Evolutionary conservation across 1,140 invertebrate species (phyloP).

Genomic region (Physella acuta): DNA sequence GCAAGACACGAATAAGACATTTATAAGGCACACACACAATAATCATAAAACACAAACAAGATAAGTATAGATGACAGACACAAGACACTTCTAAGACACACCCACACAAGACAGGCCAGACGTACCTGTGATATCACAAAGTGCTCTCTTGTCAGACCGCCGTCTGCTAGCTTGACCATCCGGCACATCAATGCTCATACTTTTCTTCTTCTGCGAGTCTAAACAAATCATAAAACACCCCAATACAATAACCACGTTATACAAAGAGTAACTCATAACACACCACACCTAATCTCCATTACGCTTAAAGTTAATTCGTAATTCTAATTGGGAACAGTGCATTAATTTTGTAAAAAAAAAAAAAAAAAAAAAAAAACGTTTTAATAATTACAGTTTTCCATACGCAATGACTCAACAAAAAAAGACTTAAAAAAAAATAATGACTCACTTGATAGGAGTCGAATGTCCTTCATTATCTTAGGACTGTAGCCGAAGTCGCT

Average conservation of each 20-base stretch:
- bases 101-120: background rate
- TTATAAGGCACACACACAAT: too few species aligned
- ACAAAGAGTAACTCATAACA: too few species aligned
- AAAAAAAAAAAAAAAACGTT: too few species aligned
- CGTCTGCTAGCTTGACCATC: conserved; percentile 25
- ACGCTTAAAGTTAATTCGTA: too few species aligned
- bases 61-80: background rate
- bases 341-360: too few species aligned
- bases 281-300: too few species aligned
- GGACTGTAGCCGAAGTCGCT: conserved; percentile 14
- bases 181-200: conserved; percentile 24
- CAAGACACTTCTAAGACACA: background rate
- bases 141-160: conserved; percentile 31
- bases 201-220: conserved; percentile 32
- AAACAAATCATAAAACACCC: too few species aligned
- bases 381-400: background rate
- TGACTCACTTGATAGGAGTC: conserved; percentile 7
- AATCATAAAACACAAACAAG: too few species aligned
- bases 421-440: background rate
- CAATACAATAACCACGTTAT: too few species aligned
- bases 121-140: background rate
- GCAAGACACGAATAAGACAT: too few species aligned
- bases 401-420: background rate
- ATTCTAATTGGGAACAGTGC: too few species aligned
- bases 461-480: conserved; percentile 6